phyloP scores from a whole-genome alignment of 2,113 vertebrate genomes.

The Tylochromis polylepis region DNA sequence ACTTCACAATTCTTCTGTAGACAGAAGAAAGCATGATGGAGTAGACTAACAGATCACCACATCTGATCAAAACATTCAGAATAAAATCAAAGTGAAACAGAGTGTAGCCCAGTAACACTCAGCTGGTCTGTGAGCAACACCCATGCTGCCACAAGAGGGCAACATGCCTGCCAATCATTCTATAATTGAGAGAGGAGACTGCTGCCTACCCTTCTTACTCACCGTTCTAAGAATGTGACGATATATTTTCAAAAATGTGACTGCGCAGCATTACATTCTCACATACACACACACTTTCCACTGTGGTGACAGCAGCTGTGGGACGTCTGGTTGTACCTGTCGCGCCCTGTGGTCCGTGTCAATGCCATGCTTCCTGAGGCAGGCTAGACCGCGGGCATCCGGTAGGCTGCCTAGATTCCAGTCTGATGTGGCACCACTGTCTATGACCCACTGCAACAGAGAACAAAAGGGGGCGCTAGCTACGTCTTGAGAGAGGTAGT shows the following conservation, averaged over 20 bases:
- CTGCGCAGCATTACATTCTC: not conserved
- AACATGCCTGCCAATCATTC: not conserved
- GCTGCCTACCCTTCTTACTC: not conserved
- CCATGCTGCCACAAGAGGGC: not conserved
- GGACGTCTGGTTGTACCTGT: conserved; percentile 82
- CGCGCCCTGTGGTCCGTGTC: conserved; percentile 88
- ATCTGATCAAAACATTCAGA: not conserved
- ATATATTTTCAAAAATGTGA: not conserved
- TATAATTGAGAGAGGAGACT: not conserved
- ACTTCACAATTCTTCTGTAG: not conserved
- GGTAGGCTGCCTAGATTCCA: conserved; percentile 92
- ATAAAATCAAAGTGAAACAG: not conserved
- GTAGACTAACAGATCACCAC: not conserved
- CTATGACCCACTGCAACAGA: conserved; percentile 96
- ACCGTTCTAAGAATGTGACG: not conserved
- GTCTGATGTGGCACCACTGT: conserved; percentile 93
- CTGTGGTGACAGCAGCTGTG: not conserved
- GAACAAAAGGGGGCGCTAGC: conserved; percentile 74
- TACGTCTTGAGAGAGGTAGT: conserved; percentile 37
- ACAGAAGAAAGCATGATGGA: not conserved
- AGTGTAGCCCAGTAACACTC: not conserved
- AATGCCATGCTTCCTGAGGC: conserved; percentile 88
- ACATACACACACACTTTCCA: not conserved
- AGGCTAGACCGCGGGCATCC: conserved; percentile 87
- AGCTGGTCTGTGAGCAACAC: not conserved